Evolutionary conservation across 1,140 invertebrate genomes (phyloP).

Genomic region (Heliconius hermathena): DNA sequence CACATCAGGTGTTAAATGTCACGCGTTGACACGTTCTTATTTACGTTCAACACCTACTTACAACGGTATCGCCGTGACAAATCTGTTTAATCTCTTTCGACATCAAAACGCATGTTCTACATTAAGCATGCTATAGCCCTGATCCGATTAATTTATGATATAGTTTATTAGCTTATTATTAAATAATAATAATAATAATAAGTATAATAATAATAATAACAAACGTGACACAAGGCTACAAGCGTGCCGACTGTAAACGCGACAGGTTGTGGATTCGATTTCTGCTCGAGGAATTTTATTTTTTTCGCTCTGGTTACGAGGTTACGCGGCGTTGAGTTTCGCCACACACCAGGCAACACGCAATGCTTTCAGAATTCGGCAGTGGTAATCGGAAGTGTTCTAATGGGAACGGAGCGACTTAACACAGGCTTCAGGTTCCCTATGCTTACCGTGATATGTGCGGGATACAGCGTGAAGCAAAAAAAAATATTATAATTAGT

Average conservation of each 20-base stretch:
- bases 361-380: too few relatives aligned
- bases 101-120: conserved; percentile 8
- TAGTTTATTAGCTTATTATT: neutral
- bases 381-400: too few relatives aligned
- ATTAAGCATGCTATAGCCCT: neutral
- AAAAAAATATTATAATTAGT: too few relatives aligned
- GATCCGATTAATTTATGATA: neutral
- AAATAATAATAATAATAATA: neutral
- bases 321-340: too few relatives aligned
- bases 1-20: neutral
- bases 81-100: neutral
- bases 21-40: neutral
- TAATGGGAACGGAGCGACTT: too few relatives aligned
- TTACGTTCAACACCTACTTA: neutral
- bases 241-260: neutral
- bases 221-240: neutral
- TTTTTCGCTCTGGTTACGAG: neutral
- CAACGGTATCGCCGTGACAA: neutral
- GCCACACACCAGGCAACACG: too few relatives aligned
- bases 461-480: too few relatives aligned
- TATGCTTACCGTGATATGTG: too few relatives aligned
- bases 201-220: neutral
- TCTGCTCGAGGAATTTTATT: neutral
- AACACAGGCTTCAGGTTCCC: too few relatives aligned
- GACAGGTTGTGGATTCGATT: neutral